These are phyloP conservation scores for Lordiphosa fenestrarum DNA, from an alignment of 2,888 invertebrate species.

Conservation along the genomic window DNA sequence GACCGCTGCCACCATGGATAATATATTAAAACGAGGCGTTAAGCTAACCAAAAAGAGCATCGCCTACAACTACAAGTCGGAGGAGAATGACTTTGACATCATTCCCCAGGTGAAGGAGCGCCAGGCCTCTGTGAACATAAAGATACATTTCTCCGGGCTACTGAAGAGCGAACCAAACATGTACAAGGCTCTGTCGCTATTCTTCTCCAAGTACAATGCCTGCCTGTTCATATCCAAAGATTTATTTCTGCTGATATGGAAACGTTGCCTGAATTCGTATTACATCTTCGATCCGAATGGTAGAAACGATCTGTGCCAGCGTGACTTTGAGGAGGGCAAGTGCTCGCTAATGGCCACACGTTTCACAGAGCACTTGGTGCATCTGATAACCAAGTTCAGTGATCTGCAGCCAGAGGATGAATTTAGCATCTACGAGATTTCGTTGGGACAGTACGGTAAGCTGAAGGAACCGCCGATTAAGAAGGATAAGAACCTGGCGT, in stretches of 20 bases:
- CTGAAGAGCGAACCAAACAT: slow-evolving; percentile 73
- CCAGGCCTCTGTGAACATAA: slow-evolving; percentile 62
- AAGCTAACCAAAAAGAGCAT: slow-evolving; percentile 58
- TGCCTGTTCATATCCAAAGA: slow-evolving; percentile 67
- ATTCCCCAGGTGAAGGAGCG: slow-evolving; percentile 70
- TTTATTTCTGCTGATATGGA: slow-evolving; percentile 80
- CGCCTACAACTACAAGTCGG: slow-evolving; percentile 56
- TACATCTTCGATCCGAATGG: slow-evolving; percentile 85
- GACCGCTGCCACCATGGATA: slow-evolving; percentile 69
- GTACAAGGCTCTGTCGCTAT: slow-evolving; percentile 68
- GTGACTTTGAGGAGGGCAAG: slow-evolving; percentile 80
- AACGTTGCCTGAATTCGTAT: slow-evolving; percentile 81
- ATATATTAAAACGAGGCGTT: slow-evolving; percentile 63
- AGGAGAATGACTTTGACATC: slow-evolving; percentile 69
- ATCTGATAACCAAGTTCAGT: slow-evolving; percentile 74
- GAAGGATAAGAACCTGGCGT: slow-evolving; percentile 26
- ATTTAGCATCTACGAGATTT: slow-evolving; percentile 74
- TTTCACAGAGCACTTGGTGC: slow-evolving; percentile 74
- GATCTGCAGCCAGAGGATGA: slow-evolving; percentile 51
- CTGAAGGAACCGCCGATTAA: slow-evolving; percentile 43
- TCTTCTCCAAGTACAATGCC: slow-evolving; percentile 69
- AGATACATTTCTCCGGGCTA: slow-evolving; percentile 64
- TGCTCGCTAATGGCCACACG: slow-evolving; percentile 81
- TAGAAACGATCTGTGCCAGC: slow-evolving; percentile 61
- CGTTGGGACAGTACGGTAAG: slow-evolving; percentile 69